These are phyloP conservation scores for Neoaliturus tenellus DNA, from an alignment of 2,888 invertebrate species.

Conservation along the genomic window DNA sequence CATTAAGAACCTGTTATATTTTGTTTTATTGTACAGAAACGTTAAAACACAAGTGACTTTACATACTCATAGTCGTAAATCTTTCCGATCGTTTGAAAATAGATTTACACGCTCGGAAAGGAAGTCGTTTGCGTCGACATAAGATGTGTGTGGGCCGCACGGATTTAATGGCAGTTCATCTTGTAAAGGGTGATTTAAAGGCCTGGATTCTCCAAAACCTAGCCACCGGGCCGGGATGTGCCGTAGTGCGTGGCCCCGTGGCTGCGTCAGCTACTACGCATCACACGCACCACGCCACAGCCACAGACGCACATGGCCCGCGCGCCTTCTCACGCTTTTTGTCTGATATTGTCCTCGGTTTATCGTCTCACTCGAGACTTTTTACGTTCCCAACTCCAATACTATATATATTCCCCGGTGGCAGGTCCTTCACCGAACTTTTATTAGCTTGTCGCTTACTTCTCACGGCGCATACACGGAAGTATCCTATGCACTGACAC, in stretches of 20 bases:
- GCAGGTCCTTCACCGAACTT: neutral
- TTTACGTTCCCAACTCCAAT: neutral
- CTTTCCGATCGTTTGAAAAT: neutral
- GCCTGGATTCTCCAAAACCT: too few relatives aligned
- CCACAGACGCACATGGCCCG: neutral
- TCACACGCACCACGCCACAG: neutral
- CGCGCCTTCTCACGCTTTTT: slow-evolving; percentile 18
- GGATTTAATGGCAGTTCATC: neutral
- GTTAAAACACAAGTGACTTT: too few relatives aligned
- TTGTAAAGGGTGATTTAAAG: too few relatives aligned
- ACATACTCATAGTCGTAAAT: neutral
- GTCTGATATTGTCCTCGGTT: slow-evolving; percentile 1
- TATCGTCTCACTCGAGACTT: slow-evolving; percentile 5
- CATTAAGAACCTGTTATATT: too few relatives aligned
- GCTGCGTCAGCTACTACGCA: neutral
- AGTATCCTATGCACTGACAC: neutral
- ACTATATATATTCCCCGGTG: neutral
- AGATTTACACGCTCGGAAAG: neutral
- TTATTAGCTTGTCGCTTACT: neutral
- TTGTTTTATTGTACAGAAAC: too few relatives aligned
- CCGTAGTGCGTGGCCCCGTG: neutral
- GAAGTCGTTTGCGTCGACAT: neutral
- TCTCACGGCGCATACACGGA: neutral
- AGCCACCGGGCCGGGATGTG: too few relatives aligned
- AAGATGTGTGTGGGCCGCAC: neutral